These are phyloP conservation scores for Epinephelus fuscoguttatus DNA, from an alignment of 2,113 vertebrate genomes.

Conservation along the genomic window DNA sequence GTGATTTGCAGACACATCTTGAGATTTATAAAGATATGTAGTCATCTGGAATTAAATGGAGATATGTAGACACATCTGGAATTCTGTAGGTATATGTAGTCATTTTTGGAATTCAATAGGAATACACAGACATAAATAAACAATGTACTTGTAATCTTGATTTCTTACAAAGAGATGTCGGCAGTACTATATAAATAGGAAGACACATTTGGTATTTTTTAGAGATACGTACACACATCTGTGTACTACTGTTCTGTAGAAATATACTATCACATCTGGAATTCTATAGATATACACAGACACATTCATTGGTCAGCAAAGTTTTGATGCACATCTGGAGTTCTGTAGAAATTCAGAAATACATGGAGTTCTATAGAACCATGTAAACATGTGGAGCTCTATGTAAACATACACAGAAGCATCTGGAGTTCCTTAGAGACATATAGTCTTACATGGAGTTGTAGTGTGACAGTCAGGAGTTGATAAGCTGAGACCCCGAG, in stretches of 20 bases:
- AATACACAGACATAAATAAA: no score
- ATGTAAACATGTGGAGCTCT: neutral
- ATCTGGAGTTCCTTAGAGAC: neutral
- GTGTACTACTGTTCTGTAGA: neutral
- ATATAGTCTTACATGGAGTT: neutral
- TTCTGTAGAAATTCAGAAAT: no score
- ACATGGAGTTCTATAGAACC: neutral
- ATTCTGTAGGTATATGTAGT: neutral
- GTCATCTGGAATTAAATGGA: neutral
- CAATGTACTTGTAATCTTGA: no score
- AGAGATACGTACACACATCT: neutral
- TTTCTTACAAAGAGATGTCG: neutral
- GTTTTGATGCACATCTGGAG: neutral
- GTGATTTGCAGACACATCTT: neutral
- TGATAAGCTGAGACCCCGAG: constrained; percentile 53
- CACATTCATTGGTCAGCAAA: neutral
- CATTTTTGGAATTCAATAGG: no score
- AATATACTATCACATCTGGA: neutral
- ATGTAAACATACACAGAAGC: neutral
- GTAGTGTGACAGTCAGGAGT: constrained; percentile 39
- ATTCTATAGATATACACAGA: neutral
- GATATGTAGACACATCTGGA: neutral
- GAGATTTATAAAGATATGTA: neutral
- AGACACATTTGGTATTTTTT: no score
- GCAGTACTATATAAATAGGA: neutral